Conservation (phyloP, 2,797 vertebrate species). For the Podargus strigoides region DNA sequence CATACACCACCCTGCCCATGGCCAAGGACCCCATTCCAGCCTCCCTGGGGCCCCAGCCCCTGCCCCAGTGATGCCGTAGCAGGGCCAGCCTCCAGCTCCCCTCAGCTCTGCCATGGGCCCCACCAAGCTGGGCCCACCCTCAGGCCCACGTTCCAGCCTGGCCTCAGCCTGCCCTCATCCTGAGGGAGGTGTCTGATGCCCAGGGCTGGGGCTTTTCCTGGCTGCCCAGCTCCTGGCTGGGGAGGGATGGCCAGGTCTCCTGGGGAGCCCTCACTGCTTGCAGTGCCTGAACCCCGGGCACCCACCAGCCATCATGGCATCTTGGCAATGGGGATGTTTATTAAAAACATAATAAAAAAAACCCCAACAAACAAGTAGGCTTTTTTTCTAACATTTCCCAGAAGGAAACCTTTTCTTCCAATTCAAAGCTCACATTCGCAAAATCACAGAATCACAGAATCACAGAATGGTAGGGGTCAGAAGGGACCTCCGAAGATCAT, state of each 20-base stretch:
- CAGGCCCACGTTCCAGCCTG: fast-evolving
- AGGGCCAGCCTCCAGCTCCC: background rate
- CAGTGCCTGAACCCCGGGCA: background rate
- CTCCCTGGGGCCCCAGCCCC: fast-evolving
- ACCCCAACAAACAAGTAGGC: background rate
- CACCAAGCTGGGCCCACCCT: background rate
- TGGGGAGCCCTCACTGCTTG: background rate
- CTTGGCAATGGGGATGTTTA: background rate
- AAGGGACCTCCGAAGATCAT: no score
- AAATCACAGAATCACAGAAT: no score
- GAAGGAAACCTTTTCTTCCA: background rate
- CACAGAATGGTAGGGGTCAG: no score
- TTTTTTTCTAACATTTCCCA: background rate
- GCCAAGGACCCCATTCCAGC: background rate
- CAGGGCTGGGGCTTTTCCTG: background rate
- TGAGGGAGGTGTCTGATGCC: background rate
- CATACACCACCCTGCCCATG: background rate
- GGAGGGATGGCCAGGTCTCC: fast-evolving
- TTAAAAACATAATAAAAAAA: background rate
- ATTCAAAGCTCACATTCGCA: background rate
- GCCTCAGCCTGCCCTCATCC: background rate
- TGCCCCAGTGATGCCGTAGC: background rate
- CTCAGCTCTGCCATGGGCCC: background rate
- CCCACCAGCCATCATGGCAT: background rate
- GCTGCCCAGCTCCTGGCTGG: background rate